Percentiles rank a stretch among this genome's conserved stretches.
Conservation (phyloP, 1,140 invertebrate genomes). For the Drosophila ficusphila region DNA sequence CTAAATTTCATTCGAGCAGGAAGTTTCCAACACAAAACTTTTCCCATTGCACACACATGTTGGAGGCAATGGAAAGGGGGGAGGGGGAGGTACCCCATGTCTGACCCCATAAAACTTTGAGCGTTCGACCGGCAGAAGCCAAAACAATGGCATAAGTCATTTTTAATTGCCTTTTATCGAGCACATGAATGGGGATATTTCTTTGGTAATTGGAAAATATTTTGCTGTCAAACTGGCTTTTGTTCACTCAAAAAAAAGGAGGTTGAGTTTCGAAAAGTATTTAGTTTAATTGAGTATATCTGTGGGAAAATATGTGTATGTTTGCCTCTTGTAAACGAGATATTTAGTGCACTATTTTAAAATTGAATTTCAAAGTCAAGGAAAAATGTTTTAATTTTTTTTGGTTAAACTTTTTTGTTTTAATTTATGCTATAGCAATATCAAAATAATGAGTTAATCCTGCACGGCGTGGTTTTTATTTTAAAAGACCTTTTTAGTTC, state of each 20-base stretch:
- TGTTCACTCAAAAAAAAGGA: slow-evolving; percentile 1
- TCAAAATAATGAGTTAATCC: too few relatives aligned
- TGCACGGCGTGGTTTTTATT: too few relatives aligned
- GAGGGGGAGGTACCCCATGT: not conserved
- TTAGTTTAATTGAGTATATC: too few relatives aligned
- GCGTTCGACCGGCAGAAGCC: slow-evolving; percentile 20
- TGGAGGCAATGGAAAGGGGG: not conserved
- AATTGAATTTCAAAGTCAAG: too few relatives aligned
- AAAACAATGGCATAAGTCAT: slow-evolving; percentile 56
- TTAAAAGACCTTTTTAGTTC: too few relatives aligned
- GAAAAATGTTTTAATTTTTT: too few relatives aligned
- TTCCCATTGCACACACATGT: slow-evolving; percentile 37
- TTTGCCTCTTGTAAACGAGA: too few relatives aligned
- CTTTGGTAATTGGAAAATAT: slow-evolving; percentile 59
- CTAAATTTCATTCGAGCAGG: slow-evolving; percentile 9
- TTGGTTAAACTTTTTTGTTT: too few relatives aligned
- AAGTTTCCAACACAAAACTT: slow-evolving; percentile 28
- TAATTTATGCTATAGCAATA: too few relatives aligned
- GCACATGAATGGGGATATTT: slow-evolving; percentile 49
- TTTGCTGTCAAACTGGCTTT: slow-evolving; percentile 11
- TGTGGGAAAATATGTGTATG: too few relatives aligned
- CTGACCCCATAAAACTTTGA: slow-evolving; percentile 43
- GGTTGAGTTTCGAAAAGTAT: too few relatives aligned
- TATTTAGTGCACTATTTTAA: too few relatives aligned
- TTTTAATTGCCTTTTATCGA: slow-evolving; percentile 66